Conservation (phyloP, 1,140 invertebrate species). For the Triops cancriformis region DNA sequence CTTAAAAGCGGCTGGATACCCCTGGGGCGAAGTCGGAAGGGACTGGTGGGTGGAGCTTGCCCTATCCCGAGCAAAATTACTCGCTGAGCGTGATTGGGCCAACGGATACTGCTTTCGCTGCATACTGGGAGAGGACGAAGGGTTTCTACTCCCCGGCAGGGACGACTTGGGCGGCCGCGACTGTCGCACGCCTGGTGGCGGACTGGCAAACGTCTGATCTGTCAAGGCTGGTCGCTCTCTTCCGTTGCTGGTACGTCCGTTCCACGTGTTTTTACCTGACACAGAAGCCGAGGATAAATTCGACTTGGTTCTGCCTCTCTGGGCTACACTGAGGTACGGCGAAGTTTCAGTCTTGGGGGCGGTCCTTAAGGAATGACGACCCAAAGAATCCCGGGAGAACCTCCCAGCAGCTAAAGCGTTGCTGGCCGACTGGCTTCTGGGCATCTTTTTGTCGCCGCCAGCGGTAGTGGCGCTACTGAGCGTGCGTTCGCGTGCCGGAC, state of each 20-base stretch:
- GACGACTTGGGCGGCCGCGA: neutral
- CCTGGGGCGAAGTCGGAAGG: neutral
- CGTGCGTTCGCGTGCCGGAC: neutral
- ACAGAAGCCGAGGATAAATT: neutral
- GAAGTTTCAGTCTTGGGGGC: neutral
- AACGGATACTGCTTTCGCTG: neutral
- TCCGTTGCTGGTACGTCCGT: neutral
- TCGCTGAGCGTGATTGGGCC: neutral
- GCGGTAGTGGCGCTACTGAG: neutral
- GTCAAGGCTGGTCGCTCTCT: constrained; percentile 15
- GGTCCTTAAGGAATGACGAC: constrained; percentile 23
- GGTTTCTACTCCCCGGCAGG: neutral
- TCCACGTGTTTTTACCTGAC: neutral
- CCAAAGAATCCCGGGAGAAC: constrained; percentile 21
- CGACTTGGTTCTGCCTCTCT: constrained; percentile 15
- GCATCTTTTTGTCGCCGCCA: neutral
- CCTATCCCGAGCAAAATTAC: neutral
- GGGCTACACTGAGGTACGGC: neutral
- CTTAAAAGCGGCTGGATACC: neutral
- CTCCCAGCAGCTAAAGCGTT: neutral
- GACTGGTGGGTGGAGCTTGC: neutral
- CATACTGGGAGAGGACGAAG: constrained; percentile 22
- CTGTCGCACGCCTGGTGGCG: neutral
- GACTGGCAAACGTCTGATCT: neutral
- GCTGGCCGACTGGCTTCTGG: neutral